Conservation (phyloP, 2,888 invertebrate genomes). For the Cinara cedri region DNA sequence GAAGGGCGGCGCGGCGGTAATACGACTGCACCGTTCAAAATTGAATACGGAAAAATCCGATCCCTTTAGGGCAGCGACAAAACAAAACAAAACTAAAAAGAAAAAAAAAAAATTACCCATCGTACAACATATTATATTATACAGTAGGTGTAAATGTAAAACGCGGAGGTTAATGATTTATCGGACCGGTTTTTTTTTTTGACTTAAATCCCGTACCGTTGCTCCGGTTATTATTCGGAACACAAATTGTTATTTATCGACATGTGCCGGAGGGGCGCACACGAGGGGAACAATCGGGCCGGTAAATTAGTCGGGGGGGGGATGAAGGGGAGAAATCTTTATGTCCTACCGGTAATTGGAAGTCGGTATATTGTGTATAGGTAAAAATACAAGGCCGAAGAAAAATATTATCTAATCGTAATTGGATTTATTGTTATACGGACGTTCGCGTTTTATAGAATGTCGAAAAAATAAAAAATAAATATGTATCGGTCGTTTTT, state of each 20-base stretch:
- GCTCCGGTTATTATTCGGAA: conserved; percentile 42
- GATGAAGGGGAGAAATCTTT: conserved; percentile 37
- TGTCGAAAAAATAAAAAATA: too few relatives aligned
- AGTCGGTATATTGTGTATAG: not conserved
- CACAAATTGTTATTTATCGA: conserved; percentile 54
- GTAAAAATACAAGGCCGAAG: not conserved
- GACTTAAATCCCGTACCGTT: conserved; percentile 37
- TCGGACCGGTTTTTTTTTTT: conserved; percentile 42
- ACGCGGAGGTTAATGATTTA: conserved; percentile 45
- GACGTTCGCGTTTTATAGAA: not conserved
- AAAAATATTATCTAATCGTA: conserved; percentile 22
- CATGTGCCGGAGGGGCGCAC: conserved; percentile 24
- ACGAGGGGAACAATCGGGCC: conserved; percentile 21
- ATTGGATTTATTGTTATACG: conserved; percentile 52
- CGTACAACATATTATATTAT: conserved; percentile 6
- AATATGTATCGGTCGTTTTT: conserved; percentile 5
- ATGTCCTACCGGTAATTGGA: conserved; percentile 49
- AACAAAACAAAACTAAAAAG: too few relatives aligned
- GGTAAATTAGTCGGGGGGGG: conserved; percentile 22
- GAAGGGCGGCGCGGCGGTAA: not conserved
- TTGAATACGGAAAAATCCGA: conserved; percentile 49
- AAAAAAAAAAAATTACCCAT: conserved; percentile 42
- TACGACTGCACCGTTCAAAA: conserved; percentile 42
- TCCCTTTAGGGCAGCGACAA: conserved; percentile 21
- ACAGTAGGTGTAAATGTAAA: conserved; percentile 51